These are phyloP conservation scores for Cylloceria caligata DNA, from an alignment of 2,888 invertebrate species.

Conservation along the genomic window DNA sequence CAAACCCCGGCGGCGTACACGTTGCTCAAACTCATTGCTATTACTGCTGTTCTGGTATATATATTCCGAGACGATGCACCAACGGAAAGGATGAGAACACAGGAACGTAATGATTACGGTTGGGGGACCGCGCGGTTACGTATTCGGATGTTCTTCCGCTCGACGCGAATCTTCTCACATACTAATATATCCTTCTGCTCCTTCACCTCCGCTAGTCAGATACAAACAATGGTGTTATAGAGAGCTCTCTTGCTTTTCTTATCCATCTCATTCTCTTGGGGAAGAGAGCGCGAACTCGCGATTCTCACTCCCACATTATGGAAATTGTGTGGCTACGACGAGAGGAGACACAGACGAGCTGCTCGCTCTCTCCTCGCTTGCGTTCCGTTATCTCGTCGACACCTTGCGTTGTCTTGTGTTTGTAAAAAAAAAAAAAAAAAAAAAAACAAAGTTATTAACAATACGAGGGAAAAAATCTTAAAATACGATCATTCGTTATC, in stretches of 20 bases:
- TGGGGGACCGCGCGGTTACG: slow-evolving; percentile 74
- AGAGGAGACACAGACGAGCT: neutral
- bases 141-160: slow-evolving; percentile 82
- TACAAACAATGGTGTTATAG: slow-evolving; percentile 75
- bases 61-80: slow-evolving; percentile 25
- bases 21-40: slow-evolving; percentile 59
- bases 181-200: slow-evolving; percentile 73
- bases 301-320: slow-evolving; percentile 47
- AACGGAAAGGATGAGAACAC: slow-evolving; percentile 60
- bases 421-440: no score
- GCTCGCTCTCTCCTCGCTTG: neutral
- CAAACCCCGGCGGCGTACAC: slow-evolving; percentile 35
- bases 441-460: no score
- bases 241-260: slow-evolving; percentile 16
- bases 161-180: slow-evolving; percentile 77
- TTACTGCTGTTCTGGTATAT: slow-evolving; percentile 5
- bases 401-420: neutral
- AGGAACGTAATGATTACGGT: slow-evolving; percentile 78
- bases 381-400: neutral
- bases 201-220: slow-evolving; percentile 60
- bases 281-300: slow-evolving; percentile 19
- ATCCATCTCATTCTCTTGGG: slow-evolving; percentile 15
- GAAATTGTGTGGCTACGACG: slow-evolving; percentile 2
- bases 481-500: no score
- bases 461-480: no score